Evolutionary conservation across 2,113 vertebrate genomes (phyloP).

Genomic region (Melanerpes formicivorus): DNA sequence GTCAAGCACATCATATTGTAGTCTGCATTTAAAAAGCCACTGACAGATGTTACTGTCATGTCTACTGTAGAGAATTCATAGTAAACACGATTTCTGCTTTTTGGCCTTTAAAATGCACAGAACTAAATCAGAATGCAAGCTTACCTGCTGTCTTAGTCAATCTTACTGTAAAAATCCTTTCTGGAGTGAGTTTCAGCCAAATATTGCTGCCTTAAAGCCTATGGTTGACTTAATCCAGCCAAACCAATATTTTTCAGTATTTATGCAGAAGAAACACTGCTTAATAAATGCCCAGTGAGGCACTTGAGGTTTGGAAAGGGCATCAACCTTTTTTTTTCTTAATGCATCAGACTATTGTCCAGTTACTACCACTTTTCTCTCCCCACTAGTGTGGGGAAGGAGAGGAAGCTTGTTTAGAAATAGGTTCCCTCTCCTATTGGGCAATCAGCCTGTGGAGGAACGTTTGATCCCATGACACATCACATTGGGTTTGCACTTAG

Average conservation of each 20-base stretch:
- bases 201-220: neutral
- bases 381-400: neutral
- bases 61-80: neutral
- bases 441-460: neutral
- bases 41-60: neutral
- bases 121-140: neutral
- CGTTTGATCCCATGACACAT: neutral
- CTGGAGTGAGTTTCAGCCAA: rapidly evolving
- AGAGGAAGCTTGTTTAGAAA: neutral
- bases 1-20: neutral
- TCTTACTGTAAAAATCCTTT: neutral
- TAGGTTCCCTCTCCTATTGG: neutral
- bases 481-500: neutral
- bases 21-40: neutral
- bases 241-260: neutral
- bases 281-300: neutral
- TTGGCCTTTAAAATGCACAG: neutral
- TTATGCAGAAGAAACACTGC: neutral
- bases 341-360: neutral
- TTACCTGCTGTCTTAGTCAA: neutral
- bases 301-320: neutral
- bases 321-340: neutral
- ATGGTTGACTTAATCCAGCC: neutral
- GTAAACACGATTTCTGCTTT: neutral
- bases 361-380: neutral